phyloP scores from a whole-genome alignment of 2,797 vertebrate genomes.

The Phalloptychus januarius region DNA sequence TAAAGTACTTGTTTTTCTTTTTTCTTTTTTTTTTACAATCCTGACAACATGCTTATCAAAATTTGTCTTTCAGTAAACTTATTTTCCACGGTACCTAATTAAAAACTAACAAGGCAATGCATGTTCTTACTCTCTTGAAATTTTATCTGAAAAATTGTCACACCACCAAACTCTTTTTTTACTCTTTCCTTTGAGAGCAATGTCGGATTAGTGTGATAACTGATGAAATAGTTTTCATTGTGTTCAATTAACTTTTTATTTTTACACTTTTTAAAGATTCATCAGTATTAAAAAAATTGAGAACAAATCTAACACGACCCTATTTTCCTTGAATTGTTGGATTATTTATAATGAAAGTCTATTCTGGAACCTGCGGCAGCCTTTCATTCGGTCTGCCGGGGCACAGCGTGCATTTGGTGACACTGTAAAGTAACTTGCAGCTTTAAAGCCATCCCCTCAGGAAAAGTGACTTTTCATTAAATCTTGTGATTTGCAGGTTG shows the following conservation, averaged over 20 bases:
- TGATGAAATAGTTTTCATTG: not conserved
- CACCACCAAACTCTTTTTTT: not conserved
- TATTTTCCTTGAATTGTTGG: not conserved
- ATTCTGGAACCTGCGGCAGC: not conserved
- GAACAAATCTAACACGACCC: not conserved
- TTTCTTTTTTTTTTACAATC: not conserved
- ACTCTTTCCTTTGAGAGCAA: not conserved
- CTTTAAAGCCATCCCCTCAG: not conserved
- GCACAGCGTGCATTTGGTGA: constrained; percentile 5
- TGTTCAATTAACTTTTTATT: not conserved
- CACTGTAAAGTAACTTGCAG: constrained; percentile 4
- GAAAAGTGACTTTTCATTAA: constrained; percentile 35
- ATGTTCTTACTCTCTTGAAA: not conserved
- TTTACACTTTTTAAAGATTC: not conserved
- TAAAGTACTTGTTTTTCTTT: not conserved
- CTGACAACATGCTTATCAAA: not conserved
- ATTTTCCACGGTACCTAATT: not conserved
- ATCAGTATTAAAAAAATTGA: not conserved
- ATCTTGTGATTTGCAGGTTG: constrained; percentile 24
- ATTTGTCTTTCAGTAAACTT: constrained; percentile 3
- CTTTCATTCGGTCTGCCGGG: not conserved
- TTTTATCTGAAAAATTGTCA: not conserved
- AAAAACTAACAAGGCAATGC: not conserved
- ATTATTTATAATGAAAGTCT: not conserved
- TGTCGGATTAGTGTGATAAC: not conserved